Percentiles rank a stretch among this genome's conserved stretches.
phyloP scores from a whole-genome alignment of 2,797 vertebrate species.

The Aphelocoma californica region DNA sequence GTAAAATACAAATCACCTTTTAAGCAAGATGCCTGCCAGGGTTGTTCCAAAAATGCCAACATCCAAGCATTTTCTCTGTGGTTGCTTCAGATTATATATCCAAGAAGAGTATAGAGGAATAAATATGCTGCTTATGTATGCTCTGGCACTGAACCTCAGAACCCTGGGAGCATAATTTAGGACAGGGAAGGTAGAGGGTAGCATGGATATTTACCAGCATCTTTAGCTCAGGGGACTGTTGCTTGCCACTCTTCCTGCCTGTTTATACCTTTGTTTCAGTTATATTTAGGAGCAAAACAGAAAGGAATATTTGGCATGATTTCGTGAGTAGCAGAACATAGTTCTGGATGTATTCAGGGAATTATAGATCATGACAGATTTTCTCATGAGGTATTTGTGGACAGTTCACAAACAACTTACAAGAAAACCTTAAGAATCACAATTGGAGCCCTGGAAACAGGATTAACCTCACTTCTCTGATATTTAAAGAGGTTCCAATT shows the following conservation, averaged over 20 bases:
- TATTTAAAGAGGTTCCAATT: not conserved
- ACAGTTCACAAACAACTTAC: not conserved
- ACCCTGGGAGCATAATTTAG: not conserved
- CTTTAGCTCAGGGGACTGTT: not conserved
- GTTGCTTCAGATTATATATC: not conserved
- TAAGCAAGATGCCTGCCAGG: conserved; percentile 41
- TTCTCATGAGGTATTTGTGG: not conserved
- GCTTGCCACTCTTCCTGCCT: not conserved
- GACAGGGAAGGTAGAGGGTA: not conserved
- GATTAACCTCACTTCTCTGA: not conserved
- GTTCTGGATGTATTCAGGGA: not conserved
- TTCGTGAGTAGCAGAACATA: not conserved
- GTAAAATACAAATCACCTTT: conserved; percentile 57
- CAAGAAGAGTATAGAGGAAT: not conserved
- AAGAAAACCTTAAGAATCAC: not conserved
- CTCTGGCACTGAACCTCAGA: not conserved
- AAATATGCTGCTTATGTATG: not conserved
- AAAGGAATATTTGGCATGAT: not conserved
- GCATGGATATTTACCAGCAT: not conserved
- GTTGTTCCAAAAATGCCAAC: conserved; percentile 21
- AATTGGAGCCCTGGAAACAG: not conserved
- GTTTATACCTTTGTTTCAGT: not conserved
- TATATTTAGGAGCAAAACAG: not conserved
- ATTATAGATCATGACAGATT: not conserved
- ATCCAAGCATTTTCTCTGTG: not conserved